Conservation (phyloP, 2,797 vertebrate species). For the Hybognathus amarus region DNA sequence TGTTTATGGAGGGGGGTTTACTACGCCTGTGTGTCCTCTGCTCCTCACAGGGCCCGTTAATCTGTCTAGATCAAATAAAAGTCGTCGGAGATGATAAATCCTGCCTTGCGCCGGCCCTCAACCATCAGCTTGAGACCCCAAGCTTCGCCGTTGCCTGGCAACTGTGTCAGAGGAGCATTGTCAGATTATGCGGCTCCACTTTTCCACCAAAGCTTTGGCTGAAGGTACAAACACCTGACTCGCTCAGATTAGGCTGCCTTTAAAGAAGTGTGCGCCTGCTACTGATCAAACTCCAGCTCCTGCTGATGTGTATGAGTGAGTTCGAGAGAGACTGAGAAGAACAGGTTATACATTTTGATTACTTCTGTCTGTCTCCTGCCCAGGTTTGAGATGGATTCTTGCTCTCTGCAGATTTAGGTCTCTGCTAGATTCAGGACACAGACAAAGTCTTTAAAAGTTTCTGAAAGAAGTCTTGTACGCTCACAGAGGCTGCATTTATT, state of each 20-base stretch:
- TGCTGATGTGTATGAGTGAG: conserved; percentile 25
- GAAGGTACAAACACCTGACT: conserved; percentile 62
- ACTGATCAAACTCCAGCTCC: conserved; percentile 37
- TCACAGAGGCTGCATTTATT: no score
- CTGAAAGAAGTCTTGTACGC: background rate
- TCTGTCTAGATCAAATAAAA: conserved; percentile 86
- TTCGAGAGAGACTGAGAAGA: conserved; percentile 12
- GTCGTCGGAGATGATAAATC: conserved; percentile 75
- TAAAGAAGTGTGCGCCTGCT: conserved; percentile 40
- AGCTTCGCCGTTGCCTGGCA: conserved; percentile 85
- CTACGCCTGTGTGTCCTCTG: conserved; percentile 16
- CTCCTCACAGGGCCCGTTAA: conserved; percentile 74
- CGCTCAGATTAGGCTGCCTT: conserved; percentile 54
- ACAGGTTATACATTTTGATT: conserved; percentile 7
- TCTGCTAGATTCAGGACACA: conserved; percentile 17
- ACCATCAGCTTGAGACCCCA: conserved; percentile 77
- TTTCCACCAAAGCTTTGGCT: conserved; percentile 68
- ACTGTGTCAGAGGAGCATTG: conserved; percentile 79
- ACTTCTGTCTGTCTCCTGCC: conserved; percentile 15
- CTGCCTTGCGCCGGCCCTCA: conserved; percentile 61
- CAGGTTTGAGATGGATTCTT: conserved; percentile 12
- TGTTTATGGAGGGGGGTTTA: conserved; percentile 54
- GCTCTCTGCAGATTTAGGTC: background rate
- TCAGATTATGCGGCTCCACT: conserved; percentile 74
- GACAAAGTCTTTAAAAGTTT: background rate